Evolutionary conservation across 1,140 invertebrate species (phyloP).

Genomic region (Apolygus lucorum): DNA sequence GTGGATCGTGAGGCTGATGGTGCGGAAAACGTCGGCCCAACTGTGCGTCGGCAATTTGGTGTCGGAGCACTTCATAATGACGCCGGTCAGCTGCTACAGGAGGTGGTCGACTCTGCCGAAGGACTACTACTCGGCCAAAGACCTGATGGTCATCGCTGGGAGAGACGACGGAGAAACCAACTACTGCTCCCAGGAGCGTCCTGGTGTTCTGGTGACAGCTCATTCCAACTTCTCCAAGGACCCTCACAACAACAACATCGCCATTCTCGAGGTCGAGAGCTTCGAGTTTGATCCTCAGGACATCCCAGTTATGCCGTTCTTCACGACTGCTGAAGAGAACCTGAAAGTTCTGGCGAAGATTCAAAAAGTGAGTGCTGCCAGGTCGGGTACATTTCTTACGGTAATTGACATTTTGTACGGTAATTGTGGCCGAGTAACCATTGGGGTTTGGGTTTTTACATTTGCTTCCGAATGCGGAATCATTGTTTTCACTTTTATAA

Average conservation of each 20-base stretch:
- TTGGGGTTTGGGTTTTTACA: too few species aligned
- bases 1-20: not conserved
- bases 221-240: not conserved
- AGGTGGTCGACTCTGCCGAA: not conserved
- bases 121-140: conserved; percentile 4
- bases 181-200: not conserved
- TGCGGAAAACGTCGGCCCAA: not conserved
- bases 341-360: not conserved
- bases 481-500: too few species aligned
- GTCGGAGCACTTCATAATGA: conserved; percentile 1
- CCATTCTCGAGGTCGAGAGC: not conserved
- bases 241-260: not conserved
- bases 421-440: too few species aligned
- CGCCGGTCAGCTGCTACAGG: not conserved
- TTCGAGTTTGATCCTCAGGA: not conserved
- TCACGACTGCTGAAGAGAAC: not conserved
- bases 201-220: not conserved
- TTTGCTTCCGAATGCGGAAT: too few species aligned
- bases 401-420: too few species aligned
- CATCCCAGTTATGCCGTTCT: not conserved
- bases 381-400: too few species aligned
- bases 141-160: not conserved
- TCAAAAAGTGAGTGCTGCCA: too few species aligned
- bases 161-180: not conserved
- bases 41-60: conserved; percentile 5